These are phyloP conservation scores for Hestina assimilis DNA, from an alignment of 1,140 invertebrate species.

Conservation along the genomic window DNA sequence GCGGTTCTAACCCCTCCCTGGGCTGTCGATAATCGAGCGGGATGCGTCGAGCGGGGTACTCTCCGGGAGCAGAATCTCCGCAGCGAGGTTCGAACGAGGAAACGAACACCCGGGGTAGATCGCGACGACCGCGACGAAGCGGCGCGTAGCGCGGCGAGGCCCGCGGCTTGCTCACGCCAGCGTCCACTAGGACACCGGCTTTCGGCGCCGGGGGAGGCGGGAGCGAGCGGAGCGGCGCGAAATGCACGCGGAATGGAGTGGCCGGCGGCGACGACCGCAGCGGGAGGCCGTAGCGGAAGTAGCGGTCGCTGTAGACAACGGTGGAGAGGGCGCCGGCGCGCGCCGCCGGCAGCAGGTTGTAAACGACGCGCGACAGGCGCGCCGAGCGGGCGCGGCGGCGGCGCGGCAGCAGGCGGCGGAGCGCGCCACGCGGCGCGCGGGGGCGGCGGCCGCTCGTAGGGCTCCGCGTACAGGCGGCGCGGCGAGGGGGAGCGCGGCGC, in stretches of 20 bases:
- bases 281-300: constrained; percentile 57
- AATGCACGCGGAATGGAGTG: constrained; percentile 32
- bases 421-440: constrained; percentile 22
- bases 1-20: constrained; percentile 15
- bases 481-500: constrained; percentile 28
- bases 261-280: constrained; percentile 36
- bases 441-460: constrained; percentile 17
- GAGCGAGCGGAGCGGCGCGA: constrained; percentile 22
- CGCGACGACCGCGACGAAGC: constrained; percentile 11
- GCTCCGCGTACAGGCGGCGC: constrained; percentile 28
- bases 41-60: constrained; percentile 18
- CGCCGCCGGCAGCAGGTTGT: constrained; percentile 21
- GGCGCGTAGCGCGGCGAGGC: constrained; percentile 11
- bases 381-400: constrained; percentile 16
- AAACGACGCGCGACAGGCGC: constrained; percentile 25
- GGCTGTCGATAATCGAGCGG: constrained; percentile 35
- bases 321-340: constrained; percentile 39
- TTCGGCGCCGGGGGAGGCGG: constrained; percentile 2
- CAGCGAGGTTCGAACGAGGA: background rate
- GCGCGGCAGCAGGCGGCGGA: constrained; percentile 28
- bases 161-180: constrained; percentile 8
- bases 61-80: constrained; percentile 24
- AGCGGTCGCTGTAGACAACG: constrained; percentile 72
- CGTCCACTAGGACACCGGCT: constrained; percentile 13
- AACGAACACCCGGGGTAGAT: constrained; percentile 23